A percentile compares a stretch with the other conserved stretches of the same genome.
Conservation (phyloP, 1,140 invertebrate species). For the Oreohelix idahoensis region DNA sequence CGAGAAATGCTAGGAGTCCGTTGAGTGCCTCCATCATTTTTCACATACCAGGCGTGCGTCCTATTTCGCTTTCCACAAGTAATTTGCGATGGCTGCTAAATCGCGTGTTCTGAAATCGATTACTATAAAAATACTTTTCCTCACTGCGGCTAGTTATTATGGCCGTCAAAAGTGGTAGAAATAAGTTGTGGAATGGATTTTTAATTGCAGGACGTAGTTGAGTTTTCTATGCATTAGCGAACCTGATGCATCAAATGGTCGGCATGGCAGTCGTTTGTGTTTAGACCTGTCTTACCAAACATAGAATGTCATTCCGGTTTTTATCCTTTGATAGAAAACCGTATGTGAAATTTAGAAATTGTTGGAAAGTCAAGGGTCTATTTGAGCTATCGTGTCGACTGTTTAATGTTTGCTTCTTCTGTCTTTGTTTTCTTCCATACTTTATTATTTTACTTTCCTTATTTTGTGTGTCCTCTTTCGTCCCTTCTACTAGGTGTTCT, state of each 20-base stretch:
- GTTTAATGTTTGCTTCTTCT: no score
- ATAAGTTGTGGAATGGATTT: background rate
- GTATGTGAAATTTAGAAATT: no score
- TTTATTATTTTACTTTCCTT: no score
- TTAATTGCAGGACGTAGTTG: background rate
- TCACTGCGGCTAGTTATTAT: background rate
- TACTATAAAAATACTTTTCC: background rate
- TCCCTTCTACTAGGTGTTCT: no score
- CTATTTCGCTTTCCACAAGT: background rate
- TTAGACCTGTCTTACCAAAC: background rate
- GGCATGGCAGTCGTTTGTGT: background rate
- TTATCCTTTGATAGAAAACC: no score
- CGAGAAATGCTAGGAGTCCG: background rate
- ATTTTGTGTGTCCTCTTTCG: no score
- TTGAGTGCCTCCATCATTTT: background rate
- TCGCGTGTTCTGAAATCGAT: conserved; percentile 13
- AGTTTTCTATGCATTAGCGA: background rate
- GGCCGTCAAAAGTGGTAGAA: background rate
- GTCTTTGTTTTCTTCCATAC: no score
- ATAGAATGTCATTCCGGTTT: background rate
- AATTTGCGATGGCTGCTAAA: conserved; percentile 6
- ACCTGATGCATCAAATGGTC: background rate
- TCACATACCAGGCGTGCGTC: background rate
- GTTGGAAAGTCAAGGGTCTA: no score
- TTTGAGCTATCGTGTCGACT: no score